Evolutionary conservation across 2,888 invertebrate genomes (phyloP).

Genomic region (Zygothrica quintamaculata): DNA sequence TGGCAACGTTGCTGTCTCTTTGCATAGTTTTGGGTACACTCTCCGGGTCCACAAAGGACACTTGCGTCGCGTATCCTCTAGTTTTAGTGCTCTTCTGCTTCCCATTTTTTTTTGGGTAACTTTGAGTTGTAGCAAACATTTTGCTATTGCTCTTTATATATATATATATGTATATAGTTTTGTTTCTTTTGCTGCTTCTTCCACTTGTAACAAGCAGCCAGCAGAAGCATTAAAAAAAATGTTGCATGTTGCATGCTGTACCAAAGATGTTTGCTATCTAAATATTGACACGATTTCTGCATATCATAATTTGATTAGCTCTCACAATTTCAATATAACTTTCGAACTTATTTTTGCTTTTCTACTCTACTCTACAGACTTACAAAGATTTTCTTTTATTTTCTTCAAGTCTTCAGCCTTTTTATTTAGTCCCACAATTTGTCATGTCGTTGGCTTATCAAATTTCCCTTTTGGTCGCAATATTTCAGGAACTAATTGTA

Average conservation of each 20-base stretch:
- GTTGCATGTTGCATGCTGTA: no score
- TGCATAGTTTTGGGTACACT: slow-evolving; percentile 41
- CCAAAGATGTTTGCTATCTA: slow-evolving; percentile 14
- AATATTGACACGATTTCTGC: slow-evolving; percentile 23
- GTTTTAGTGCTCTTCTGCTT: slow-evolving; percentile 55
- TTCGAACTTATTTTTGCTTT: no score
- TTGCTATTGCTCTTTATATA: no score
- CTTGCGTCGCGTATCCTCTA: slow-evolving; percentile 27
- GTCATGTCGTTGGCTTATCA: slow-evolving; percentile 40
- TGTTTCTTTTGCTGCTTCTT: neutral
- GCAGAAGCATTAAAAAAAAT: neutral
- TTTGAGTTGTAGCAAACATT: slow-evolving; percentile 27
- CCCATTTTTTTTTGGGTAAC: no score
- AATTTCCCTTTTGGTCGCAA: slow-evolving; percentile 37
- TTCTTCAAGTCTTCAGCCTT: no score
- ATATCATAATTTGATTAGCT: slow-evolving; percentile 1
- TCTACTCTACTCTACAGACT: no score
- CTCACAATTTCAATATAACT: slow-evolving; percentile 1
- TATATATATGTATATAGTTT: no score
- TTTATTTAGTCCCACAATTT: slow-evolving; percentile 26
- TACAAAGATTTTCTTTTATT: no score
- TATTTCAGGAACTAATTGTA: slow-evolving; percentile 58
- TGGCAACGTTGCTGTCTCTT: slow-evolving; percentile 13
- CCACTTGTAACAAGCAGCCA: neutral
- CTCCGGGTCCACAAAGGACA: slow-evolving; percentile 47